Base-by-base conservation (phyloP, 2,797 vertebrate species). In the Eremophila alpestris region DNA sequence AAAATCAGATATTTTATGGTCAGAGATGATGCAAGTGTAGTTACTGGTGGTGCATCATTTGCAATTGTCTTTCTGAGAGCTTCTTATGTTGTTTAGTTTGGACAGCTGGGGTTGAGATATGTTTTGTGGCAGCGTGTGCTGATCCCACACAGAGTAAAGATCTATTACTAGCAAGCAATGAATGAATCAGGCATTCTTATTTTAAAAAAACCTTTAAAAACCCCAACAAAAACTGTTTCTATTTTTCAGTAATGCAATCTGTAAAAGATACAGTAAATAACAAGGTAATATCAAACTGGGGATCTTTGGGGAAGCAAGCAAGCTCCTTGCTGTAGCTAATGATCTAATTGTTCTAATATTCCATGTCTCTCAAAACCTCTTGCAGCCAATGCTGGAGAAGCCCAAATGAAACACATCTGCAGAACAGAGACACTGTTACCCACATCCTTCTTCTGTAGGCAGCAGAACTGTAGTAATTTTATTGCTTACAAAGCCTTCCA, bases 341-440 rank as follows among this genome's bases (percentile, higher is more conserved):
- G 80, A 89, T 77, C 78, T 93, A 92, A 84, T 80, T 90, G 88
- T 91, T 89, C 49, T 92, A 87, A 85, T 82, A 95, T 89, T 91
- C 68, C 36, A 64, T 59, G 41, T 80, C 83, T 90, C 32, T 97
- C 93, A 62, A 94, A 94, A 81, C 22, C 20, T 74, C 56, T 68
- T 74, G 22, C 74, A 94, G 73, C 81, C 93, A 94, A 68, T 90
- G 56, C 41, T 54, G 87, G 64, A 68, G 54, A 85, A 92, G 60
- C 41, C 45, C 71, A 94, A 94, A 95, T 65, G 71, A 95, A 96
- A 93, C 86, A 95, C 93, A 95, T 95, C 90, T 96, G 94, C 90
- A 82, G 67, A 96, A 73, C 94, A 96, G 95, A 95, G 85, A 86
- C 88, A 46, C 45, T 87, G 34, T 51, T 95, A 83, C 67, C 90